Percentiles rank a stretch among this genome's conserved stretches.
Evolutionary conservation across 2,888 invertebrate species (phyloP).

Genomic region (Colostygia pectinataria): DNA sequence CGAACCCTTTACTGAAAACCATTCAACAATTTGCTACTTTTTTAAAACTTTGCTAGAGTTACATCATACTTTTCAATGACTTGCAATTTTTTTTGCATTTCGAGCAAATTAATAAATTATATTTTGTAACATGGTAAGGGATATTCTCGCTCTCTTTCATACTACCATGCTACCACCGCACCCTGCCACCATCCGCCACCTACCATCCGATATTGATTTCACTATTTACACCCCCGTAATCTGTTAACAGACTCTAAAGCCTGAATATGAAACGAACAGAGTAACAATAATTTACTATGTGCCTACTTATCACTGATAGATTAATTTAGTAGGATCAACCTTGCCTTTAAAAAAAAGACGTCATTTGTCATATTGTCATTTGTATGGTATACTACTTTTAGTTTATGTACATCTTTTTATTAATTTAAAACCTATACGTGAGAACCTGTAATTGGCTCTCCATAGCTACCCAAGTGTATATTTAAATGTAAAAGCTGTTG

Average conservation of each 20-base stretch:
- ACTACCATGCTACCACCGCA: slow-evolving; percentile 47
- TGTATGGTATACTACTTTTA: no score
- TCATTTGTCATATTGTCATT: no score
- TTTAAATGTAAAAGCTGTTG: no score
- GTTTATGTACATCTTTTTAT: no score
- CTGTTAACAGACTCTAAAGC: slow-evolving; percentile 54
- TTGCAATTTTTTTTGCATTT: background rate
- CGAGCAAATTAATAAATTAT: slow-evolving; percentile 8
- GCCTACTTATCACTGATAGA: no score
- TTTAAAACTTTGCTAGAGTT: background rate
- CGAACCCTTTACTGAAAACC: slow-evolving; percentile 39
- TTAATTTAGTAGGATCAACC: no score
- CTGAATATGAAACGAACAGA: slow-evolving; percentile 6
- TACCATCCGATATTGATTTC: slow-evolving; percentile 79
- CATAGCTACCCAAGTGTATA: no score
- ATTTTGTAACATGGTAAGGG: slow-evolving; percentile 54
- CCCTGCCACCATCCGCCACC: slow-evolving; percentile 67
- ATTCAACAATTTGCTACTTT: slow-evolving; percentile 13
- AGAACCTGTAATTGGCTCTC: no score
- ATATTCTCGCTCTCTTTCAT: slow-evolving; percentile 47
- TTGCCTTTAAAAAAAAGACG: no score
- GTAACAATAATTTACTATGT: no score
- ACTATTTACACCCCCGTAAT: slow-evolving; percentile 73
- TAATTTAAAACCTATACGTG: no score
- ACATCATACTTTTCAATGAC: background rate